Conservation (phyloP, 2,797 vertebrate species). For the Gadopsis bispinosus region DNA sequence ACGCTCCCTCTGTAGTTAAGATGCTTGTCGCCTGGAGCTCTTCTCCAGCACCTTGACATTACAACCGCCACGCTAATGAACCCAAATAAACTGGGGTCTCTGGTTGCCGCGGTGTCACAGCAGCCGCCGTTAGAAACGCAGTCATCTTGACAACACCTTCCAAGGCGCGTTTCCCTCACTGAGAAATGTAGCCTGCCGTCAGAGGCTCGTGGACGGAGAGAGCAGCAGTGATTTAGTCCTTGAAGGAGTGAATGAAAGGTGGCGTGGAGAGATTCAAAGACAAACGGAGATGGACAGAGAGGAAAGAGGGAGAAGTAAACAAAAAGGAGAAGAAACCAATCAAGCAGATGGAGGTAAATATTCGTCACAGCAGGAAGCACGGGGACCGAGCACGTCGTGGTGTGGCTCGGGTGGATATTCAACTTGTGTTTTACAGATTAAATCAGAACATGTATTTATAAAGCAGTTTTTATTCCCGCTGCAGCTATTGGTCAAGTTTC, state of each 20-base stretch:
- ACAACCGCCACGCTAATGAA: conserved; percentile 58
- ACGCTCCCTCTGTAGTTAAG: conserved; percentile 24
- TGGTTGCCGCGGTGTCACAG: conserved; percentile 46
- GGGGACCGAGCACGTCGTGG: not conserved
- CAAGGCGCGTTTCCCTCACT: conserved; percentile 65
- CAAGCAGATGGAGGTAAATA: conserved; percentile 1
- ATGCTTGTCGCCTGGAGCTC: conserved; percentile 73
- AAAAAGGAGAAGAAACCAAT: not conserved
- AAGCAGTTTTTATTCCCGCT: not conserved
- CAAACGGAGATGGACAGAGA: not conserved
- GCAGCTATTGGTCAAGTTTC: too few species aligned
- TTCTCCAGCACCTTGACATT: conserved; percentile 31
- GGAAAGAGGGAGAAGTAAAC: not conserved
- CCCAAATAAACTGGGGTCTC: conserved; percentile 27
- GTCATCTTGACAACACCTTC: conserved; percentile 71
- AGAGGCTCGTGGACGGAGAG: conserved; percentile 36
- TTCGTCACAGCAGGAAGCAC: conserved; percentile 15
- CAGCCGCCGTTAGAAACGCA: conserved; percentile 38
- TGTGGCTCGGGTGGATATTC: not conserved
- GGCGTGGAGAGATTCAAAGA: conserved; percentile 14
- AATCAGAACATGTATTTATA: not conserved
- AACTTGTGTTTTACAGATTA: not conserved
- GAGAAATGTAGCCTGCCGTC: conserved; percentile 67
- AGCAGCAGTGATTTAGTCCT: conserved; percentile 32
- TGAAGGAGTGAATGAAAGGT: conserved; percentile 1